Conservation (phyloP, 2,797 vertebrate species). For the Chromis chromis region DNA sequence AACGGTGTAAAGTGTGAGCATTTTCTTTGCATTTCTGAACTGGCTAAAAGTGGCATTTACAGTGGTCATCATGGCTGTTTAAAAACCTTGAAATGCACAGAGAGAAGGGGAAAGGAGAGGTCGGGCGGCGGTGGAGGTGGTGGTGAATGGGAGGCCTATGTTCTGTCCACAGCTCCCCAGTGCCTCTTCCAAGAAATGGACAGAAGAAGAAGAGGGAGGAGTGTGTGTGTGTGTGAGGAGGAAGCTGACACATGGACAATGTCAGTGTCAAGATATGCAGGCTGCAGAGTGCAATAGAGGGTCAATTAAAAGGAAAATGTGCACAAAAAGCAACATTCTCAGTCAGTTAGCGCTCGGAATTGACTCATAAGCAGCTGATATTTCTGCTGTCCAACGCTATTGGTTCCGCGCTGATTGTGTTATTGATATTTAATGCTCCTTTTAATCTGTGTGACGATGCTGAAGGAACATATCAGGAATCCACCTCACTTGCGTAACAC, state of each 20-base stretch:
- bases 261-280: conserved; percentile 69
- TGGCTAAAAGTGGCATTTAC: conserved; percentile 10
- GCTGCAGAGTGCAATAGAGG: conserved; percentile 17
- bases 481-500: conserved; percentile 8
- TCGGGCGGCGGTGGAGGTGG: neutral
- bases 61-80: conserved; percentile 7
- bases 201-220: conserved; percentile 22
- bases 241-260: conserved; percentile 61
- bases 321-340: neutral
- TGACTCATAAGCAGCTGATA: neutral
- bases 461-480: neutral
- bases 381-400: neutral
- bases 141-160: conserved; percentile 41
- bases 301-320: neutral
- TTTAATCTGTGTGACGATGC: neutral
- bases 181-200: conserved; percentile 71
- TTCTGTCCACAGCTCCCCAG: conserved; percentile 55
- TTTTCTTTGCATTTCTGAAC: conserved; percentile 20
- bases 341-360: neutral
- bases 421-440: neutral
- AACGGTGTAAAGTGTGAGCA: neutral
- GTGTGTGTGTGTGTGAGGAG: conserved; percentile 20
- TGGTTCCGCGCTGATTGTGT: neutral
- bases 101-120: conserved; percentile 16
- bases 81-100: conserved; percentile 24